Percentiles rank a stretch among this genome's conserved stretches.
phyloP scores from a whole-genome alignment of 2,797 vertebrate species.

The Cryptoprocta ferox region DNA sequence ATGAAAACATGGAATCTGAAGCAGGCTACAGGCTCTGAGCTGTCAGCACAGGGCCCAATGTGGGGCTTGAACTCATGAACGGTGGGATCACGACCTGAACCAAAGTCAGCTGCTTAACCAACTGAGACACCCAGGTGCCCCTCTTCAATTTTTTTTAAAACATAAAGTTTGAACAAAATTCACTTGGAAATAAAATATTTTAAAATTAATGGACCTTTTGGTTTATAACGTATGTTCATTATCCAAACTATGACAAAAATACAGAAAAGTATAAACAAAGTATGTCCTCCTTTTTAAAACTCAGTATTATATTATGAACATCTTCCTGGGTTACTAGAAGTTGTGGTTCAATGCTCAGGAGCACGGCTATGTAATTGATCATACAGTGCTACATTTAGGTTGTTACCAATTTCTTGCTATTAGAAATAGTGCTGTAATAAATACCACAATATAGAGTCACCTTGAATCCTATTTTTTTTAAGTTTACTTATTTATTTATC shows the following conservation, averaged over 20 bases:
- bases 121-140: too few species aligned
- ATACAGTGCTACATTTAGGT: background rate
- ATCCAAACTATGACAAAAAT: conserved; percentile 52
- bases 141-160: background rate
- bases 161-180: background rate
- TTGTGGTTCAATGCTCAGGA: background rate
- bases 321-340: background rate
- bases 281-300: background rate
- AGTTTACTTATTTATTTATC: background rate
- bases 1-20: too few species aligned
- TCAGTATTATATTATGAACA: background rate
- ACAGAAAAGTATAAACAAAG: background rate
- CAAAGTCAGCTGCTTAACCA: too few species aligned
- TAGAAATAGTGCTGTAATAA: background rate
- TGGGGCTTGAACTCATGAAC: too few species aligned
- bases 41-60: too few species aligned
- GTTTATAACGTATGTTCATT: background rate
- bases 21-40: too few species aligned
- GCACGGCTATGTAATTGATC: background rate
- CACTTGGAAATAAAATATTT: conserved; percentile 4
- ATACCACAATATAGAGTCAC: background rate
- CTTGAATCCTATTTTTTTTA: background rate
- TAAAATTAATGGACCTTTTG: background rate
- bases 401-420: background rate
- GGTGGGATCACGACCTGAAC: too few species aligned